Conservation (phyloP, 1,140 invertebrate genomes). For the Atta cephalotes region DNA sequence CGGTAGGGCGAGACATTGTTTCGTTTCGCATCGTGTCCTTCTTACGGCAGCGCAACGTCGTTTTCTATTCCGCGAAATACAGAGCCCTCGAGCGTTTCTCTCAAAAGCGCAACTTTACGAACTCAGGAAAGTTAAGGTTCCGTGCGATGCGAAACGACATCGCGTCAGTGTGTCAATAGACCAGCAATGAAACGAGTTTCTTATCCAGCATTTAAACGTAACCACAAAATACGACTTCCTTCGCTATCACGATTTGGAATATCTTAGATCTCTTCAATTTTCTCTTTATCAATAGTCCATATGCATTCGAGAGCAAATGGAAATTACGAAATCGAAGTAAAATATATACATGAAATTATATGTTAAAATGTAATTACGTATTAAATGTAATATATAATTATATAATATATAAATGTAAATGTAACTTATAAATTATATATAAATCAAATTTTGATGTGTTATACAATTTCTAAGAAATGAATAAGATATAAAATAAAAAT, state of each 20-base stretch:
- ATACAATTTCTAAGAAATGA: background rate
- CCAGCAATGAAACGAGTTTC: constrained; percentile 72
- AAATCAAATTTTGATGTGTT: background rate
- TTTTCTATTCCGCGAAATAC: constrained; percentile 55
- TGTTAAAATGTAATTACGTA: too few species aligned
- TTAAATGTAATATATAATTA: background rate
- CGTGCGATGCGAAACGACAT: constrained; percentile 40
- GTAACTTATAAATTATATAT: background rate
- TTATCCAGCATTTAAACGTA: constrained; percentile 66
- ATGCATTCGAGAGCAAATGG: background rate
- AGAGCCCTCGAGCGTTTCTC: constrained; percentile 54
- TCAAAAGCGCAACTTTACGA: constrained; percentile 65
- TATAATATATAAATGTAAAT: too few species aligned
- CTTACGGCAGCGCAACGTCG: constrained; percentile 9
- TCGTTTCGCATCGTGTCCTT: constrained; percentile 41
- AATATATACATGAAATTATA: background rate
- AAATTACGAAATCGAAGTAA: background rate
- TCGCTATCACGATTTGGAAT: constrained; percentile 36
- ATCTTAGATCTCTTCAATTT: constrained; percentile 27
- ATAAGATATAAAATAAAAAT: background rate
- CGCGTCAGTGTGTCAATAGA: constrained; percentile 79
- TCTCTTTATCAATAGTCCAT: background rate
- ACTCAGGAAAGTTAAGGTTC: constrained; percentile 70
- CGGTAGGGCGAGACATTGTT: constrained; percentile 33
- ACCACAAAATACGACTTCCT: constrained; percentile 57